Percentiles rank a stretch among this genome's conserved stretches.
These are phyloP conservation scores for Parnassius apollo DNA, from an alignment of 2,888 invertebrate genomes.

Conservation along the genomic window DNA sequence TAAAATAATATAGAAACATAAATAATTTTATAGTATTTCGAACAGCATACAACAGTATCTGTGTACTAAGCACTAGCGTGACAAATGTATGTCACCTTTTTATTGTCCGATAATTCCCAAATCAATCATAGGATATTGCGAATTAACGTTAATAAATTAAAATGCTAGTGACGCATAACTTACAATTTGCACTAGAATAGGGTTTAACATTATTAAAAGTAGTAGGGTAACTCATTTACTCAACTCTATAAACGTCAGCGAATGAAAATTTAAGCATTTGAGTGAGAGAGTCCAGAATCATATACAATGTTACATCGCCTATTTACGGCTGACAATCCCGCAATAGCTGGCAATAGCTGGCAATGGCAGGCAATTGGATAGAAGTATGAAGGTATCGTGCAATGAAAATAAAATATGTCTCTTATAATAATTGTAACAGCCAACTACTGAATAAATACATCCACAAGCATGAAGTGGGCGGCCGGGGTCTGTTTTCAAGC, in stretches of 20 bases:
- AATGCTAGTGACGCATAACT: slow-evolving; percentile 60
- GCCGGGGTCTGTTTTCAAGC: slow-evolving; percentile 24
- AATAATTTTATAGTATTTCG: no score
- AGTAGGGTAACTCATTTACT: slow-evolving; percentile 43
- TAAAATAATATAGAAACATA: no score
- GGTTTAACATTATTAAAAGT: slow-evolving; percentile 44
- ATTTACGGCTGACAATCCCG: slow-evolving; percentile 24
- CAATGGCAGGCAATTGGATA: slow-evolving; percentile 4
- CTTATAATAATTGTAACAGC: slow-evolving; percentile 28
- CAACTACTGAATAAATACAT: slow-evolving; percentile 29
- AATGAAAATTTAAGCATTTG: slow-evolving; percentile 54
- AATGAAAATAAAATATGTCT: slow-evolving; percentile 28
- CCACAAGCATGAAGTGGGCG: slow-evolving; percentile 26
- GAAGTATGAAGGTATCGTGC: slow-evolving; percentile 23
- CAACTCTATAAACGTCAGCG: slow-evolving; percentile 46
- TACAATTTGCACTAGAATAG: slow-evolving; percentile 60
- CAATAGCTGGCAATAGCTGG: slow-evolving; percentile 23
- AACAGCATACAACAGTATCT: no score
- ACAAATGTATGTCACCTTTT: neutral
- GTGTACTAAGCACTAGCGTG: no score
- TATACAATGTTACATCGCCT: slow-evolving; percentile 37
- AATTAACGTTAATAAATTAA: slow-evolving; percentile 43
- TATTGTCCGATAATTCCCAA: neutral
- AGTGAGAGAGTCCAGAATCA: slow-evolving; percentile 34
- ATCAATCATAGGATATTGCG: neutral